A percentile compares a stretch with the other conserved stretches of the same genome.
phyloP scores from a whole-genome alignment of 2,797 vertebrate genomes.

The Scleropages formosus region DNA sequence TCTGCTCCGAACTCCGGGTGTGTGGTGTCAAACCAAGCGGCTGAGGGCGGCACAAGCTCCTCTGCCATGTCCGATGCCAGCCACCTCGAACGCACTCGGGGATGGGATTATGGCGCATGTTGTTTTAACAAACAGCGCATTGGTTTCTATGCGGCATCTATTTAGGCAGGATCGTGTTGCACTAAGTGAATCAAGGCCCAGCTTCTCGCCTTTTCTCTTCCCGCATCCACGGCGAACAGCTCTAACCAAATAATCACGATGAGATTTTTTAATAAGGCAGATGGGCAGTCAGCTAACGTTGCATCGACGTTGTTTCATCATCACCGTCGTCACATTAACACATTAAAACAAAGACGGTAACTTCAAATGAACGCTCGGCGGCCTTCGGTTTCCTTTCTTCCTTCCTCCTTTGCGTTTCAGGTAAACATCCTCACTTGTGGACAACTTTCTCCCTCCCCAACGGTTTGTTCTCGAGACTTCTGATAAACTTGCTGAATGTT shows the following conservation, averaged over 20 bases:
- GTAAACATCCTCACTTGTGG: slow-evolving; percentile 42
- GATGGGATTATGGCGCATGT: slow-evolving; percentile 41
- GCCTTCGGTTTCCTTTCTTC: background rate
- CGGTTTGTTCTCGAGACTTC: slow-evolving; percentile 46
- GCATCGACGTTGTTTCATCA: slow-evolving; percentile 40
- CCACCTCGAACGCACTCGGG: background rate
- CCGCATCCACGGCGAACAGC: slow-evolving; percentile 38
- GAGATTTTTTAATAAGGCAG: slow-evolving; percentile 53
- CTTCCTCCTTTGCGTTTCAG: slow-evolving; percentile 37
- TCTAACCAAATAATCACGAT: slow-evolving; percentile 48
- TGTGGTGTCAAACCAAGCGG: slow-evolving; percentile 70
- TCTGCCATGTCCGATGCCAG: slow-evolving; percentile 25
- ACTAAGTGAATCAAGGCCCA: slow-evolving; percentile 42
- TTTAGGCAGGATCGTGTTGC: slow-evolving; percentile 50
- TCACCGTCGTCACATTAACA: slow-evolving; percentile 30
- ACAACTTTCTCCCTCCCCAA: slow-evolving; percentile 37
- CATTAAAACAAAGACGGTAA: slow-evolving; percentile 43
- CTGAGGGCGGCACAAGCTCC: slow-evolving; percentile 63
- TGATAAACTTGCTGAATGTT: slow-evolving; percentile 64
- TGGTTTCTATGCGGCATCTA: slow-evolving; percentile 50
- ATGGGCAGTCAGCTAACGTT: slow-evolving; percentile 48
- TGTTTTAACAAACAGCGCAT: slow-evolving; percentile 47
- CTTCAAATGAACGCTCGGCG: slow-evolving; percentile 46
- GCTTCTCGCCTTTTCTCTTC: slow-evolving; percentile 27
- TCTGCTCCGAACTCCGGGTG: slow-evolving; percentile 67